phyloP scores from a whole-genome alignment of 2,113 vertebrate species.

The Antechinus stuartii region DNA sequence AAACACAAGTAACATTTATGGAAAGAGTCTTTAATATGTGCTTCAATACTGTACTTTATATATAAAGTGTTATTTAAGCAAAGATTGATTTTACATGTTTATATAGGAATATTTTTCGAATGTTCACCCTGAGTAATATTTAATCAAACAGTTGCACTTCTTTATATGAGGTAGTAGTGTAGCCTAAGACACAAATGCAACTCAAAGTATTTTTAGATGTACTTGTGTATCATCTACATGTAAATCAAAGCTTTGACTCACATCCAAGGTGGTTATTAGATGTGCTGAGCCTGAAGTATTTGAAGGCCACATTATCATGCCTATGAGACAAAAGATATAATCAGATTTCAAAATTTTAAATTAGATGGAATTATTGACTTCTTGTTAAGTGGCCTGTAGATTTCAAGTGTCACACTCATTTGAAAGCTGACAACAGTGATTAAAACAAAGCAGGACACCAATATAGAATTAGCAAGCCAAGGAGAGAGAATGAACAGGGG shows the following conservation, averaged over 20 bases:
- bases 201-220: background rate
- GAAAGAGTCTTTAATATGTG: conserved; percentile 26
- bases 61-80: conserved; percentile 4
- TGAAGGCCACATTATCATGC: conserved; percentile 1
- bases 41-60: conserved; percentile 53
- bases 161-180: background rate
- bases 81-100: conserved; percentile 26
- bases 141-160: background rate
- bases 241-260: conserved; percentile 44
- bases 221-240: conserved; percentile 15
- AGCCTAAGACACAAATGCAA: background rate
- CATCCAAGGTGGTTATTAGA: background rate
- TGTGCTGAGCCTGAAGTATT: background rate
- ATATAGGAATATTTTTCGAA: conserved; percentile 44
- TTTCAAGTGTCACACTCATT: background rate
- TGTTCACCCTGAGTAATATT: background rate
- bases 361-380: background rate
- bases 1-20: conserved; percentile 31
- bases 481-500: background rate
- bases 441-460: background rate
- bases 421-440: background rate
- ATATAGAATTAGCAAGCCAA: conserved; percentile 16
- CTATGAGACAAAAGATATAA: background rate
- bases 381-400: conserved; percentile 4
- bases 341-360: conserved; percentile 12